A percentile compares a stretch with the other conserved stretches of the same genome.
These are phyloP conservation scores for Protophormia terraenovae DNA, from an alignment of 2,888 invertebrate species.

Conservation along the genomic window DNA sequence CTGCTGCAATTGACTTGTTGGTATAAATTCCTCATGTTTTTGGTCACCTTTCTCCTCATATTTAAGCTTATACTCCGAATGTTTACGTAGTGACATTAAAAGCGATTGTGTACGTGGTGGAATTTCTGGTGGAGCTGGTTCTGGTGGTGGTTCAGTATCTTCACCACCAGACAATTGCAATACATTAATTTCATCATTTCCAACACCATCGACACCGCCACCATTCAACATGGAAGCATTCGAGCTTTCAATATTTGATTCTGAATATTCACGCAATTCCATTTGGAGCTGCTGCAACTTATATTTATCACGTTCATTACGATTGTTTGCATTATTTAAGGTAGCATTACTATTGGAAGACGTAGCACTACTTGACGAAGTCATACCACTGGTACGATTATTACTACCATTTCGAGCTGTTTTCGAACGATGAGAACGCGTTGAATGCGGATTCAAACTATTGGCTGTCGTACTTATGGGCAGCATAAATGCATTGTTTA, in stretches of 20 bases:
- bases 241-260: conserved; percentile 67
- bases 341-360: conserved; percentile 73
- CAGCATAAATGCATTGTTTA: conserved; percentile 72
- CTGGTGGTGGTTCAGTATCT: conserved; percentile 87
- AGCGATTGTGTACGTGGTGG: conserved; percentile 93
- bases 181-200: conserved; percentile 72
- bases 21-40: conserved; percentile 81
- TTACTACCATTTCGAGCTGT: conserved; percentile 74
- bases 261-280: conserved; percentile 74
- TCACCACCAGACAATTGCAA: conserved; percentile 71
- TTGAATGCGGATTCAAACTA: conserved; percentile 70
- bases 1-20: conserved; percentile 77
- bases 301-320: conserved; percentile 74
- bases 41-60: conserved; percentile 81
- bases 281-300: conserved; percentile 74
- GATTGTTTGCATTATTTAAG: conserved; percentile 65
- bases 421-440: conserved; percentile 77
- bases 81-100: conserved; percentile 82
- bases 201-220: conserved; percentile 70
- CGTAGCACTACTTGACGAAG: conserved; percentile 83
- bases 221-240: conserved; percentile 56
- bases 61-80: conserved; percentile 81
- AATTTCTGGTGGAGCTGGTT: conserved; percentile 92
- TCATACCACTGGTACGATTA: conserved; percentile 82
- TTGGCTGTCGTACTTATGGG: conserved; percentile 67